Conservation (phyloP, 2,113 vertebrate species). For the Notothenia rossii region DNA sequence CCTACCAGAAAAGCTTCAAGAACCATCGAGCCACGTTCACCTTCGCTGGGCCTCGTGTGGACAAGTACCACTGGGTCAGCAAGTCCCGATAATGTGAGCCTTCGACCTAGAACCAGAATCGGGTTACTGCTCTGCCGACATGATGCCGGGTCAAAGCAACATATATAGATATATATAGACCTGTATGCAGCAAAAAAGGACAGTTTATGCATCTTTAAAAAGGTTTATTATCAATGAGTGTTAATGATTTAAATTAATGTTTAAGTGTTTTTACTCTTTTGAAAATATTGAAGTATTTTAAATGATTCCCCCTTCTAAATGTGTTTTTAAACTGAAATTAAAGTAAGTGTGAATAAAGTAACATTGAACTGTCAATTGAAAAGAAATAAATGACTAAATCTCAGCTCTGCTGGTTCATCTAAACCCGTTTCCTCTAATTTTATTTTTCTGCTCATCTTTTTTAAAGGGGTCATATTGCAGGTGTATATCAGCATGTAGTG, state of each 20-base stretch:
- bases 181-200: not conserved
- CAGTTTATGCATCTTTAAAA: slow-evolving; percentile 25
- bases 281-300: slow-evolving; percentile 58
- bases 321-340: slow-evolving; percentile 51
- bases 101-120: not conserved
- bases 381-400: slow-evolving; percentile 69
- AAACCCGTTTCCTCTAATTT: not conserved
- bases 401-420: slow-evolving; percentile 15
- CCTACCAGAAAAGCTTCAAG: slow-evolving; percentile 80
- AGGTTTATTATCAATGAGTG: slow-evolving; percentile 45
- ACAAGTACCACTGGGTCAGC: slow-evolving; percentile 97
- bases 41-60: slow-evolving; percentile 84
- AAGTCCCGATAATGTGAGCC: slow-evolving; percentile 71
- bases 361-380: slow-evolving; percentile 68
- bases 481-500: too few relatives aligned
- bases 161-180: not conserved
- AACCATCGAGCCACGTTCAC: slow-evolving; percentile 68
- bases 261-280: slow-evolving; percentile 68
- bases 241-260: slow-evolving; percentile 59
- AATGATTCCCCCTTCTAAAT: slow-evolving; percentile 39
- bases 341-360: slow-evolving; percentile 76
- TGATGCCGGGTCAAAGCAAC: not conserved
- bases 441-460: not conserved
- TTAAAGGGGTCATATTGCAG: too few relatives aligned
- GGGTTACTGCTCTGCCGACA: not conserved